A percentile compares a stretch with the other conserved stretches of the same genome.
Conservation (phyloP, 2,797 vertebrate genomes). For the Syndactyla subalaris region DNA sequence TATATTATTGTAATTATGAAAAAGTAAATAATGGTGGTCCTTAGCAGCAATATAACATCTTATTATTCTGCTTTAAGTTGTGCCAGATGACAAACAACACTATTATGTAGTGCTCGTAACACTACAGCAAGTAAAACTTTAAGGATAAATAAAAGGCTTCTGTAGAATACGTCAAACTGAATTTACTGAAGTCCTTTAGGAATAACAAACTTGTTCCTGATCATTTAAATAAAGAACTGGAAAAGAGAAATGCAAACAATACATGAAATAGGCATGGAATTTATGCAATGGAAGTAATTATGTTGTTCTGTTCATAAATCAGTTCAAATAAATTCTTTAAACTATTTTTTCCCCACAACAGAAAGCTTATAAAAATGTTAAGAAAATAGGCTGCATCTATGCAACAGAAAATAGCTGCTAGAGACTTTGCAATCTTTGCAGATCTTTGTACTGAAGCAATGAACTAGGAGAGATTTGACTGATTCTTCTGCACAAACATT, state of each 20-base stretch:
- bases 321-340: neutral
- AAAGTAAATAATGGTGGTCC: neutral
- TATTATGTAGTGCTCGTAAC: neutral
- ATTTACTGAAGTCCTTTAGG: neutral
- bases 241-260: neutral
- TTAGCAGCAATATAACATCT: neutral
- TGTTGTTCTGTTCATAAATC: neutral
- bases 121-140: constrained; percentile 6
- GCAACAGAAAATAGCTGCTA: neutral
- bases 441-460: neutral
- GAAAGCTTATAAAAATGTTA: neutral
- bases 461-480: neutral
- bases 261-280: neutral
- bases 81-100: neutral
- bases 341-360: neutral
- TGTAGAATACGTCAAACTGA: neutral
- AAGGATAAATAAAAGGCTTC: constrained; percentile 30
- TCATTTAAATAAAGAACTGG: constrained; percentile 13
- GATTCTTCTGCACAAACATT: neutral
- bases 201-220: neutral
- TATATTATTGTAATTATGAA: neutral
- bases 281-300: neutral
- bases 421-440: neutral
- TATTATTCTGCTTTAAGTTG: neutral
- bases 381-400: neutral